These are phyloP conservation scores for Eulemur macaco DNA, from an alignment of 2,113 vertebrate genomes.

Conservation along the genomic window DNA sequence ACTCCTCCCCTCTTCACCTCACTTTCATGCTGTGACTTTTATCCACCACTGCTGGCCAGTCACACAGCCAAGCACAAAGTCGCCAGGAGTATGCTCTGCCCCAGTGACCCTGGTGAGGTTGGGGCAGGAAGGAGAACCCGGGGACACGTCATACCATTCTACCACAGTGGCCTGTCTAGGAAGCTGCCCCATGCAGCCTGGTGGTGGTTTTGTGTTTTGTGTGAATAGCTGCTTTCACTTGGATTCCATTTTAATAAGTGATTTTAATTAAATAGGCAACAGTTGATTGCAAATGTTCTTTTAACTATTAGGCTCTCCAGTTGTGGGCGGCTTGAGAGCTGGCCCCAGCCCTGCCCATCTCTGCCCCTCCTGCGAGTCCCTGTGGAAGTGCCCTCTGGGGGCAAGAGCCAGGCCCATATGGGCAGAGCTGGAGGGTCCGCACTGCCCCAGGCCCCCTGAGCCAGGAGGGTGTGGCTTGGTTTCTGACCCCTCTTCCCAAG, in stretches of 20 bases:
- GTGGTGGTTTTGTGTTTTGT: not conserved
- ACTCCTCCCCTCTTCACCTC: too few relatives aligned
- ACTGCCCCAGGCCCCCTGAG: not conserved
- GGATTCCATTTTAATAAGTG: not conserved
- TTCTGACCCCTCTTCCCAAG: too few relatives aligned
- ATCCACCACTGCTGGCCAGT: not conserved
- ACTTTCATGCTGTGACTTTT: not conserved
- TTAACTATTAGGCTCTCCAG: not conserved
- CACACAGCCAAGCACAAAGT: not conserved
- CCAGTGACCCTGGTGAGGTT: not conserved
- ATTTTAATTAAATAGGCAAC: not conserved
- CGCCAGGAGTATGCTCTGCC: not conserved
- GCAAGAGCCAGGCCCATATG: accelerated
- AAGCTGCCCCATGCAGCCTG: not conserved
- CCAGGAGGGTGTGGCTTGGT: too few relatives aligned
- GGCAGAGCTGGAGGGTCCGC: not conserved
- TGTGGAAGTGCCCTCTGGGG: not conserved
- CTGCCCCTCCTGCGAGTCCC: not conserved
- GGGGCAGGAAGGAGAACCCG: not conserved
- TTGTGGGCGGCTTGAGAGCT: not conserved
- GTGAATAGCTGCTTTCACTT: not conserved
- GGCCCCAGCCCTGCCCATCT: not conserved
- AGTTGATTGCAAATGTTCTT: not conserved
- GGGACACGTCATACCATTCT: accelerated
- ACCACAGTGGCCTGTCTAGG: not conserved